Percentiles rank a stretch among this genome's conserved stretches.
phyloP scores from a whole-genome alignment of 1,140 invertebrate genomes.

The Leptopilina clavipes region DNA sequence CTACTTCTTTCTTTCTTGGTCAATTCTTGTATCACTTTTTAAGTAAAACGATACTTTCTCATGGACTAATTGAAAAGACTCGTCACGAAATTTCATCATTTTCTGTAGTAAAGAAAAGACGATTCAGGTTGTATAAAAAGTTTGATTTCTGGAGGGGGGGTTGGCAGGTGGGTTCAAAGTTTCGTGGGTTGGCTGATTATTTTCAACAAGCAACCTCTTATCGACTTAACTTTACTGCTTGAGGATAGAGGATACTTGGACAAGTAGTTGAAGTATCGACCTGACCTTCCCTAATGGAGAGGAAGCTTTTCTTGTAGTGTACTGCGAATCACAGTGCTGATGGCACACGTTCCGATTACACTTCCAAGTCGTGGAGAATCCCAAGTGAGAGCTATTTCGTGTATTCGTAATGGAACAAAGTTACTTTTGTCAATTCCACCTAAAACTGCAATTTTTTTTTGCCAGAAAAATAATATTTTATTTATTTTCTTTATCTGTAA shows the following conservation, averaged over 20 bases:
- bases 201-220: conserved; percentile 48
- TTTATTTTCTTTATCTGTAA: too few relatives aligned
- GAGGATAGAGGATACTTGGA: conserved; percentile 27
- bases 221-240: conserved; percentile 46
- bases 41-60: conserved; percentile 48
- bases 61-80: conserved; percentile 63
- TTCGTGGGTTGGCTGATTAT: conserved; percentile 53
- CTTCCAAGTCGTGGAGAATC: conserved; percentile 2
- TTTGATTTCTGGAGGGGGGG: conserved; percentile 45
- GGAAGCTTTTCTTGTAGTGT: conserved; percentile 26
- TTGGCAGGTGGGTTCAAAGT: conserved; percentile 38
- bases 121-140: conserved; percentile 46
- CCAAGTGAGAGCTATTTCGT: conserved; percentile 20
- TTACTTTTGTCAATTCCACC: conserved; percentile 12
- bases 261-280: conserved; percentile 32
- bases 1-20: background rate
- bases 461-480: too few relatives aligned
- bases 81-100: conserved; percentile 58
- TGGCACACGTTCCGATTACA: conserved; percentile 18
- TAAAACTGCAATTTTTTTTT: background rate
- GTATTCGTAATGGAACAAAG: conserved; percentile 21
- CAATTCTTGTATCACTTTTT: conserved; percentile 47
- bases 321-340: background rate
- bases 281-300: conserved; percentile 32
- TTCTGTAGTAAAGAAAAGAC: conserved; percentile 38